Percentiles rank a stretch among this genome's conserved stretches.
phyloP scores from a whole-genome alignment of 1,140 invertebrate genomes.

The Drosophila hydei region DNA sequence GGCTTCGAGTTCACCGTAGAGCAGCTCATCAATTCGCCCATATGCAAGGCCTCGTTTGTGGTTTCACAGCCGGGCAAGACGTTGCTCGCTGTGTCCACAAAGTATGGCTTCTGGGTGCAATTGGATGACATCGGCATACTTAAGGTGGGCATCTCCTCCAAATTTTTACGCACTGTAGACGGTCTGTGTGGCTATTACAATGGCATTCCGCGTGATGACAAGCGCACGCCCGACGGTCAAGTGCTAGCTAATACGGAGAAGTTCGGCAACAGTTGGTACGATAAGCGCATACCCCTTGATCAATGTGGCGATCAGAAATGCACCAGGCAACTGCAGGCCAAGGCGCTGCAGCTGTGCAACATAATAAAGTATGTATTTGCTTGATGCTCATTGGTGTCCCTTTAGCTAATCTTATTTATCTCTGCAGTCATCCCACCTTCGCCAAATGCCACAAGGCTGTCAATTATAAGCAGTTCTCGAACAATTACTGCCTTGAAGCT shows the following conservation, averaged over 20 bases:
- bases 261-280: slow-evolving; percentile 90
- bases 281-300: slow-evolving; percentile 84
- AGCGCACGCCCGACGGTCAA: slow-evolving; percentile 88
- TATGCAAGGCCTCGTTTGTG: slow-evolving; percentile 86
- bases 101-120: slow-evolving; percentile 89
- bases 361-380: slow-evolving; percentile 83
- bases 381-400: not conserved
- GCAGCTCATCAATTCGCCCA: slow-evolving; percentile 88
- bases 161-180: slow-evolving; percentile 87
- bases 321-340: slow-evolving; percentile 85
- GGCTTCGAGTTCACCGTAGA: slow-evolving; percentile 87
- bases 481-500: slow-evolving; percentile 88
- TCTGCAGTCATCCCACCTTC: slow-evolving; percentile 85
- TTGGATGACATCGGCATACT: slow-evolving; percentile 89
- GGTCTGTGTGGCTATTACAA: slow-evolving; percentile 92
- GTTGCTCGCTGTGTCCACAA: slow-evolving; percentile 87
- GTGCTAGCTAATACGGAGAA: slow-evolving; percentile 87
- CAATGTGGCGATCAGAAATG: slow-evolving; percentile 86
- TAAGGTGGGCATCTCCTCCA: slow-evolving; percentile 89
- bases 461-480: slow-evolving; percentile 88
- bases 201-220: slow-evolving; percentile 87
- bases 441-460: slow-evolving; percentile 86
- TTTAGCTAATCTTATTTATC: not conserved
- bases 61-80: slow-evolving; percentile 88
- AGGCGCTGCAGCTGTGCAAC: slow-evolving; percentile 87